These are phyloP conservation scores for Brachionus angularis DNA, from an alignment of 1,140 invertebrate genomes.

Conservation along the genomic window DNA sequence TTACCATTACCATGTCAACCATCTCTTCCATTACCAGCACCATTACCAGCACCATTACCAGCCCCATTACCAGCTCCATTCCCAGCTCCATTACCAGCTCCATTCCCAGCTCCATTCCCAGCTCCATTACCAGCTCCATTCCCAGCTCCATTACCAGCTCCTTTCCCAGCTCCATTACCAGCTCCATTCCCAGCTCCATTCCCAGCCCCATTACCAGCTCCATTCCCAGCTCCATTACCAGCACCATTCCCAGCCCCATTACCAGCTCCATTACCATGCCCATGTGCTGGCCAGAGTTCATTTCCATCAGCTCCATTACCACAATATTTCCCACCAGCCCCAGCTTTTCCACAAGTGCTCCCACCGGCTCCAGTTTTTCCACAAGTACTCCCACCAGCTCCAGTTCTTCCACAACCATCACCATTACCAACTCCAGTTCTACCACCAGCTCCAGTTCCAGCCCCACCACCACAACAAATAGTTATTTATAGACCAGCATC, in stretches of 20 bases:
- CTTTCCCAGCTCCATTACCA: too few species aligned
- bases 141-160: too few species aligned
- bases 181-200: too few species aligned
- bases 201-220: too few species aligned
- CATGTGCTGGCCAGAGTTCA: too few species aligned
- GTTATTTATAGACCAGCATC: slow-evolving; percentile 40
- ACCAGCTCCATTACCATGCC: background rate
- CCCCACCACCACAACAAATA: slow-evolving; percentile 29
- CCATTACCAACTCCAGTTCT: background rate
- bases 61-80: background rate
- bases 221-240: too few species aligned
- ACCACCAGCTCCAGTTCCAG: background rate
- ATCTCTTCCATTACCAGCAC: background rate
- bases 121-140: background rate
- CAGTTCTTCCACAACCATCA: background rate
- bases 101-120: slow-evolving; percentile 1
- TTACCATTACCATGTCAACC: background rate
- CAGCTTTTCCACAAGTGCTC: too few species aligned
- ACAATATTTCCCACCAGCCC: too few species aligned
- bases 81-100: too few species aligned
- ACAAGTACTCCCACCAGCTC: background rate
- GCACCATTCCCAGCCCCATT: background rate
- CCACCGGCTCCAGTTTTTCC: background rate
- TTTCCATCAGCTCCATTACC: too few species aligned
- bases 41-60: slow-evolving; percentile 25